Percentiles rank a stretch among this genome's conserved stretches.
Evolutionary conservation across 2,888 invertebrate genomes (phyloP).

Genomic region (Timema cristinae): DNA sequence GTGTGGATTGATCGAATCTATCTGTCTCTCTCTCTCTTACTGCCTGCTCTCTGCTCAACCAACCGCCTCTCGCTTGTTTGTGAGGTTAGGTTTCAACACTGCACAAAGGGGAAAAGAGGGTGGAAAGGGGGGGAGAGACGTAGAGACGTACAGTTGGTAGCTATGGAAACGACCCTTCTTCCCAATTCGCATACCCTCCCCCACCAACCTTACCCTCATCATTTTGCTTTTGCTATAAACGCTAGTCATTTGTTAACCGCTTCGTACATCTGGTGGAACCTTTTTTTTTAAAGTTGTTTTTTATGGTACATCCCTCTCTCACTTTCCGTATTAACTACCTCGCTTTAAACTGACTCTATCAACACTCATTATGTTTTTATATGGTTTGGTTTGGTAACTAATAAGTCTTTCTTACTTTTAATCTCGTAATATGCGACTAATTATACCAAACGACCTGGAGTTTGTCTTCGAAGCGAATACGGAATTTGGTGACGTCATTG

Average conservation of each 20-base stretch:
- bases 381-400: no score
- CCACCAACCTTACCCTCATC: background rate
- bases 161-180: conserved; percentile 21
- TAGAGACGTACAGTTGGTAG: conserved; percentile 12
- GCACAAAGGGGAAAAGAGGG: background rate
- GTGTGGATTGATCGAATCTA: background rate
- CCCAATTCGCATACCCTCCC: background rate
- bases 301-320: no score
- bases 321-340: no score
- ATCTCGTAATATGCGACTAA: no score
- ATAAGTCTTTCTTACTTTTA: no score
- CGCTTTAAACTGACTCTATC: no score
- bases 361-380: no score
- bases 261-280: conserved; percentile 25
- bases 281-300: background rate
- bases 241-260: conserved; percentile 30
- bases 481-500: no score
- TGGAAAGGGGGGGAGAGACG: conserved; percentile 17
- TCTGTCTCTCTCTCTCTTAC: background rate
- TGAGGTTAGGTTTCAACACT: conserved; percentile 23
- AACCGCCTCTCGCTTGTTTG: conserved; percentile 15
- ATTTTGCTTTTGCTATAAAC: conserved; percentile 21
- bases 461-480: no score
- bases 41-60: background rate
- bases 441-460: no score